Evolutionary conservation across 2,797 vertebrate genomes (phyloP), one percentile per base, ranked within the genome.

Genomic region (Hipposideros larvatus): DNA sequence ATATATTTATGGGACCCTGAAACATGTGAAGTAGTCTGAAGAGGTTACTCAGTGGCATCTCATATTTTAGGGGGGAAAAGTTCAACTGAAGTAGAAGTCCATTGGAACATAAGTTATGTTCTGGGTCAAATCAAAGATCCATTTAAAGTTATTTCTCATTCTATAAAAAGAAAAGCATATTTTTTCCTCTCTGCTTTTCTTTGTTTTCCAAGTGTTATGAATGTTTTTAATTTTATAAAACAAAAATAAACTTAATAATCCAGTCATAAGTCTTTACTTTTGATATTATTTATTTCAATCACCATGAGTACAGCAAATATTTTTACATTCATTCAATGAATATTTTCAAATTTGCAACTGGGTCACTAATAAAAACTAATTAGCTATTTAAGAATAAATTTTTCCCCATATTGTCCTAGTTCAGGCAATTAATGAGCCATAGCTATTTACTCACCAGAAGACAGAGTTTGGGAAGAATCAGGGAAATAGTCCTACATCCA

Each of bases 1-100:
- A 80, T 96, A 84, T 80, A 97, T 88, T 97, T 92, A 95, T 77
- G 83, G 87, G 65, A 43, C n/a, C 55, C 77, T 66, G 57, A 90
- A 92, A 71, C 37, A 91, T 43, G 2, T 89, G 53, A 95, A 93
- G 28, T n/a, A 73, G 28, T 87, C 70, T 85, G 21, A 92, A 90
- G 71, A 94, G 86, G 71, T 96, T 94, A 92, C 10, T 95, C n/a
- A 78, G 26, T 96, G 48, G 16, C 46, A 94, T 57, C 53, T 88
- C 89, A 21, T 6, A 89, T 84, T 95, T 95, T 71, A 53, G n/a
- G 13, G 1, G n/a, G 0, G 24, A 79, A 73, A 68, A 34, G 66
- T 6, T n/a, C 70, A 82, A 66, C 66, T 87, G 51, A 79, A 87
- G 74, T 74, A 73, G 21, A 91, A 66, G 28, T 59, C 15, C 26